phyloP scores from a whole-genome alignment of 2,113 vertebrate genomes.

The Aviceda subcristata region DNA sequence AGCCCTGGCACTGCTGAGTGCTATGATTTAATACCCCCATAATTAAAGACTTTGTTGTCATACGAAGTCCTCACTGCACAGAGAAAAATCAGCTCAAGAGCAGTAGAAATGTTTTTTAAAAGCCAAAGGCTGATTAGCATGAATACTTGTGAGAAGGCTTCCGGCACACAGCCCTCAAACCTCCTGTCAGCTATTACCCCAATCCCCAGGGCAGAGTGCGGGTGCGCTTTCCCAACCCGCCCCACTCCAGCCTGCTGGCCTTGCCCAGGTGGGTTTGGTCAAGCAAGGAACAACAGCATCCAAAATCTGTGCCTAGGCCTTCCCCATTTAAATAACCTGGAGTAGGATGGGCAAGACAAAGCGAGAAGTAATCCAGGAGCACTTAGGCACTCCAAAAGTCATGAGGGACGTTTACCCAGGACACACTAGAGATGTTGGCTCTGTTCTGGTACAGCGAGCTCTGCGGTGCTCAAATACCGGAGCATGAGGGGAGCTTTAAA shows the following conservation, averaged over 20 bases:
- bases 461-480: not conserved
- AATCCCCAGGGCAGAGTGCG: not conserved
- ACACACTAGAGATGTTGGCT: not conserved
- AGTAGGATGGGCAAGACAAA: fast-evolving
- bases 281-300: not conserved
- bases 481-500: not conserved
- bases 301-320: fast-evolving
- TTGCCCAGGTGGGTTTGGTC: not conserved
- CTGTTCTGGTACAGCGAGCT: not conserved
- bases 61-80: not conserved
- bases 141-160: not conserved
- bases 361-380: not conserved
- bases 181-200: not conserved
- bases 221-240: fast-evolving
- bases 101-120: conserved; percentile 1
- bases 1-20: conserved; percentile 29
- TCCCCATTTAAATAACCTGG: not conserved
- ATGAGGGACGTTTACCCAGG: not conserved
- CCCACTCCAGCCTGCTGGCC: not conserved
- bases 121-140: conserved; percentile 41
- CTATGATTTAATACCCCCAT: conserved; percentile 48
- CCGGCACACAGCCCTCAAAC: not conserved
- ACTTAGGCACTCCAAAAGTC: fast-evolving
- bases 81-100: conserved; percentile 54
- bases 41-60: conserved; percentile 59